Evolutionary conservation across 2,113 vertebrate species (phyloP), one percentile per base, ranked within the genome.

Genomic region (Antechinus flavipes): DNA sequence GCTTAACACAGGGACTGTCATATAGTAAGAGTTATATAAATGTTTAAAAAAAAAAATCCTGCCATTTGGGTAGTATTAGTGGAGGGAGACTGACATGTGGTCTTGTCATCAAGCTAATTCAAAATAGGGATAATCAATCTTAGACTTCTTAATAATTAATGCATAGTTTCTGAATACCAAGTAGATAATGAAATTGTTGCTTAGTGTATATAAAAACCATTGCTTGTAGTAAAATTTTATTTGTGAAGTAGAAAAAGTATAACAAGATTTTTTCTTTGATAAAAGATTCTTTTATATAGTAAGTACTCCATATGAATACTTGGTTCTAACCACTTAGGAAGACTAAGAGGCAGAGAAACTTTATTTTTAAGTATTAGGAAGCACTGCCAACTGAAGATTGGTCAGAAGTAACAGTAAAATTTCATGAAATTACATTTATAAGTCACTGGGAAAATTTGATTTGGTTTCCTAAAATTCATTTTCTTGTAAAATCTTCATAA

Each of bases 391-490:
- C 93, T 96, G 89, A 97, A 97, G 95, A 93, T 91, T 92, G 68
- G 92, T 61, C 7, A 93, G 47, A 96, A 92, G 91, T 91, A 90
- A 10, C 27, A 68, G 42, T 84, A 84, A 84, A 84, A 84, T 84
- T 19, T 84, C 6, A 30, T 96, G 46, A 97, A 97, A 94, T 93
- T 89, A 84, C 46, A 96, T 89, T 84, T 90, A 2, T 68, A 90
- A 96, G 50, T 53, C 56, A 90, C 52, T 89, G 46, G 25, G 90
- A 94, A 95, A 95, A 96, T 91, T 84, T 96, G 92, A 27, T 47
- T 94, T 95, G 16, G 0, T 93, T 97, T 94, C 97, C 54, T 93
- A 90, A 97, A 97, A 94, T 97, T 96, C n/a, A 24, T 92, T 97
- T 95, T 95, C n/a, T 16, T 26, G 76, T 90, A 50, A 96, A 97